phyloP scores from a whole-genome alignment of 2,888 invertebrate genomes.

The Ophioninae sp. region DNA sequence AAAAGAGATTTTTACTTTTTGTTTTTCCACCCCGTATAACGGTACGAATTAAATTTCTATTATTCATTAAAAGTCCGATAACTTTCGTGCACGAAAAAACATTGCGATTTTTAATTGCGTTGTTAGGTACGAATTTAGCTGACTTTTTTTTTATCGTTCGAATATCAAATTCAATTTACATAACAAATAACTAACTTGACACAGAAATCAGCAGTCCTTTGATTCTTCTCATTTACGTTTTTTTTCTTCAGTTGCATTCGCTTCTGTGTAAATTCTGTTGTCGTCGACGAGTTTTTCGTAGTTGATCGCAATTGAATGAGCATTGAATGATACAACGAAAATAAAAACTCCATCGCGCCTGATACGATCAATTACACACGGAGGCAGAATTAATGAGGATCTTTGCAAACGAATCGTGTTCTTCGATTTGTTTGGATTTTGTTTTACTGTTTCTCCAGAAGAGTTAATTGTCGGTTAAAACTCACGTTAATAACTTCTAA shows the following conservation, averaged over 20 bases:
- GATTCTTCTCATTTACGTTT: slow-evolving; percentile 8
- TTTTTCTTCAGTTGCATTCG: slow-evolving; percentile 12
- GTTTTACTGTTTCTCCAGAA: not conserved
- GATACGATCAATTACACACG: slow-evolving; percentile 48
- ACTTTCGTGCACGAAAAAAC: too few species aligned
- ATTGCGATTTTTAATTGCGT: too few species aligned
- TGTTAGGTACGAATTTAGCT: too few species aligned
- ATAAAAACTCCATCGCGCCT: not conserved
- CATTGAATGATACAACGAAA: slow-evolving; percentile 3
- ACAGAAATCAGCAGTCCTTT: not conserved
- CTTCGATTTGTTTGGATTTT: not conserved
- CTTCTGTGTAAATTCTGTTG: slow-evolving; percentile 10
- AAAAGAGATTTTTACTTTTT: slow-evolving; percentile 43
- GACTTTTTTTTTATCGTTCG: too few species aligned
- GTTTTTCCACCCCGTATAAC: slow-evolving; percentile 45
- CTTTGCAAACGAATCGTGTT: slow-evolving; percentile 6
- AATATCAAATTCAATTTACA: too few species aligned
- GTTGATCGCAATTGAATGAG: slow-evolving; percentile 22
- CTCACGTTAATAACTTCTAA: too few species aligned
- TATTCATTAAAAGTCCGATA: not conserved
- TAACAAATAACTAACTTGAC: not conserved
- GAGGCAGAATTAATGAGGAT: slow-evolving; percentile 61
- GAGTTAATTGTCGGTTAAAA: not conserved
- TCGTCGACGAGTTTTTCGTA: slow-evolving; percentile 37
- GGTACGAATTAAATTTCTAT: slow-evolving; percentile 17